Conservation (phyloP, 2,888 invertebrate genomes). For the Leucophora obtusa region DNA sequence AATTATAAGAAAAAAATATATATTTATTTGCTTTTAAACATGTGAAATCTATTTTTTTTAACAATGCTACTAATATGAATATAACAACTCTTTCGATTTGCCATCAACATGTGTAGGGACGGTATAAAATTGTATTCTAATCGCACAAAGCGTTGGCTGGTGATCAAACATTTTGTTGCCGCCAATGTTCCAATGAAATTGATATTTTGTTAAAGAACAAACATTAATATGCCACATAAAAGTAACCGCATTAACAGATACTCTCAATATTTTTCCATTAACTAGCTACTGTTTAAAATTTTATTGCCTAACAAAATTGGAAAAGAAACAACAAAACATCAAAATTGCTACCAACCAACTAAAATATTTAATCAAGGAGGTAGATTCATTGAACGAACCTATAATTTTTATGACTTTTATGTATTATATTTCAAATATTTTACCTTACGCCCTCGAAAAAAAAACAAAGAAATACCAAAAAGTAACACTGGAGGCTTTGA, state of each 20-base stretch:
- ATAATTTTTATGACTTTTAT: background rate
- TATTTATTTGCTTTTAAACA: slow-evolving; percentile 58
- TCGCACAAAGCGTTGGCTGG: slow-evolving; percentile 38
- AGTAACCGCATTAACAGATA: slow-evolving; percentile 55
- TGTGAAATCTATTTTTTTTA: slow-evolving; percentile 55
- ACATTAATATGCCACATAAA: slow-evolving; percentile 61
- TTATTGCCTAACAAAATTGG: background rate
- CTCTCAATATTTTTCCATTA: background rate
- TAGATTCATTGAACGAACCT: background rate
- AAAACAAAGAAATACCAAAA: background rate
- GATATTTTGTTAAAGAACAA: slow-evolving; percentile 51
- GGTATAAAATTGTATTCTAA: slow-evolving; percentile 31
- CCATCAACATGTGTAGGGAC: background rate
- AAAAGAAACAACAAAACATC: background rate
- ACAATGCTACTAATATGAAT: background rate
- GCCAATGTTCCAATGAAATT: slow-evolving; percentile 57
- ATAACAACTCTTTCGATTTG: slow-evolving; percentile 22
- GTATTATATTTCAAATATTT: background rate
- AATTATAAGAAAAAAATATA: slow-evolving; percentile 21
- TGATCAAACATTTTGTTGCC: slow-evolving; percentile 54
- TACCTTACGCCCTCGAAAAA: background rate
- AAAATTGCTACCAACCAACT: background rate
- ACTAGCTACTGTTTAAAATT: slow-evolving; percentile 5
- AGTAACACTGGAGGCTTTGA: background rate
- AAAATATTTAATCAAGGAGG: background rate